phyloP scores from a whole-genome alignment of 1,140 invertebrate species.

The Ruditapes philippinarum region DNA sequence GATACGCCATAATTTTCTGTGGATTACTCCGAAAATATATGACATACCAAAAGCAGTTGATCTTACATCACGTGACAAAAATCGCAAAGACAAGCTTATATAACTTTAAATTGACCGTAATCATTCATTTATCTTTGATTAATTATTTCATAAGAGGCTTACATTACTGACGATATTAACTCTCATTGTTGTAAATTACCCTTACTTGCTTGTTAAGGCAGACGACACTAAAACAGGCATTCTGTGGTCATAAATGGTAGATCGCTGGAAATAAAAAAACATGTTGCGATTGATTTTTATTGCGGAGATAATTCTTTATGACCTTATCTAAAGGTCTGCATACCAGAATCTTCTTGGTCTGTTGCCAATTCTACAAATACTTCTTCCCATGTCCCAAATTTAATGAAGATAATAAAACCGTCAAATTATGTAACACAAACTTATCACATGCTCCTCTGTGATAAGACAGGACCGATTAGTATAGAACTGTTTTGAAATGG shows the following conservation, averaged over 20 bases:
- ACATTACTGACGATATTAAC: neutral
- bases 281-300: constrained; percentile 44
- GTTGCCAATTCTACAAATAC: constrained; percentile 3
- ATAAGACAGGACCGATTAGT: constrained; percentile 20
- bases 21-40: no score
- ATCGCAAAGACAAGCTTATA: no score
- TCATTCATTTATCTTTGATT: neutral
- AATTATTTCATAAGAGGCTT: neutral
- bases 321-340: constrained; percentile 18
- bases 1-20: no score
- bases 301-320: constrained; percentile 31
- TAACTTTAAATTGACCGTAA: neutral
- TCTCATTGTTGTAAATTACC: neutral
- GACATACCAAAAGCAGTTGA: no score
- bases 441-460: constrained; percentile 18
- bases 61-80: no score
- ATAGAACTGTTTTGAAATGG: neutral
- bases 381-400: constrained; percentile 30
- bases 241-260: constrained; percentile 32
- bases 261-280: constrained; percentile 31
- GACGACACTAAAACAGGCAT: constrained; percentile 13
- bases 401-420: constrained; percentile 6
- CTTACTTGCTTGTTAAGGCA: constrained; percentile 27
- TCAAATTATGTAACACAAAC: constrained; percentile 30
- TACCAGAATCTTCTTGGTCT: constrained; percentile 20